Evolutionary conservation across 2,113 vertebrate genomes (phyloP).

Genomic region (Notarius lentiginosus): DNA sequence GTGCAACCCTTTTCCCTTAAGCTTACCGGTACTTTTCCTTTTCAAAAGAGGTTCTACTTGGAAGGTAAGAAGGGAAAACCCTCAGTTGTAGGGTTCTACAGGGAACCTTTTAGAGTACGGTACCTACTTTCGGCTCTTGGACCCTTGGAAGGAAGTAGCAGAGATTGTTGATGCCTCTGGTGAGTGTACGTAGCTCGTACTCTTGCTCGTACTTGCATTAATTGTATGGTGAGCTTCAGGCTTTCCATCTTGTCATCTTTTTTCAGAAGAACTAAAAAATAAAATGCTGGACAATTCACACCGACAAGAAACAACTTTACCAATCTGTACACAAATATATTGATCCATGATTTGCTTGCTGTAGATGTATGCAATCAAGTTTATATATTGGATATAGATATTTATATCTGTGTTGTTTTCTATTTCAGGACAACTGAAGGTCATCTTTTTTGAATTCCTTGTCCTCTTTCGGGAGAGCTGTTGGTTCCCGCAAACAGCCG

Average conservation of each 20-base stretch:
- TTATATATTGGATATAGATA: not conserved
- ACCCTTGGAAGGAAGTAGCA: not conserved
- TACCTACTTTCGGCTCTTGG: not conserved
- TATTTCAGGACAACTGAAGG: constrained; percentile 52
- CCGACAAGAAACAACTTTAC: not conserved
- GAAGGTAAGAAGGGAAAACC: not conserved
- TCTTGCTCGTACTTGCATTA: not conserved
- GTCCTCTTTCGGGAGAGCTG: constrained; percentile 53
- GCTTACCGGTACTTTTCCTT: not conserved
- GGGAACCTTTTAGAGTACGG: not conserved
- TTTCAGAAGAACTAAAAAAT: not conserved
- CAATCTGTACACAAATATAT: not conserved
- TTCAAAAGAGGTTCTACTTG: not conserved
- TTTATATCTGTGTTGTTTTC: constrained; percentile 1
- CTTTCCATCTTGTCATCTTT: not conserved
- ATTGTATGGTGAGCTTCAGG: not conserved
- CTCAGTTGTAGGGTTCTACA: not conserved
- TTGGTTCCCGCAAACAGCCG: constrained; percentile 66
- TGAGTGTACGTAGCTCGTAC: not conserved
- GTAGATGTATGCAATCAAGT: not conserved
- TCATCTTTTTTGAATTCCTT: constrained; percentile 54
- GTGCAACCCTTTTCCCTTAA: no score
- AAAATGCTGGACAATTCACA: not conserved
- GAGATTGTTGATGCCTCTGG: not conserved
- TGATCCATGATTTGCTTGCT: not conserved